phyloP scores from a whole-genome alignment of 2,797 vertebrate genomes.

The Apodemus agrarius region DNA sequence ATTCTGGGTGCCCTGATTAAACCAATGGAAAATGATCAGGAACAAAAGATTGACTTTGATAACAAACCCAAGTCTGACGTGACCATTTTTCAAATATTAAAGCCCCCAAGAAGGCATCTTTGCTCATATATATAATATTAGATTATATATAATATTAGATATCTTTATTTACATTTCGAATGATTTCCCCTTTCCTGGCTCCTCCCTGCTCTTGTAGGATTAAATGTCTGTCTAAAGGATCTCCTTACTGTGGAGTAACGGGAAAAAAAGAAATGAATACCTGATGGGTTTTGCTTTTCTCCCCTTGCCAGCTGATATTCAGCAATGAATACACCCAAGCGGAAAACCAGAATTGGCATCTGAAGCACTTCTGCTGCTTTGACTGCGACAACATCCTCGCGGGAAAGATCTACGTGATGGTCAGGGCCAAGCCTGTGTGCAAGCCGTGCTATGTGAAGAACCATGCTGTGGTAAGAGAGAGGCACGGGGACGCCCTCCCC shows the following conservation, averaged over 20 bases:
- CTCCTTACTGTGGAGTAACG: neutral
- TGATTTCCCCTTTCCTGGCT: too few relatives aligned
- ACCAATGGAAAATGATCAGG: neutral
- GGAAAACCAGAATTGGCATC: slow-evolving; percentile 97
- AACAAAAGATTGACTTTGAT: slow-evolving; percentile 40
- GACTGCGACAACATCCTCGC: slow-evolving; percentile 97
- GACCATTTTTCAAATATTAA: slow-evolving; percentile 33
- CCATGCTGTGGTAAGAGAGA: slow-evolving; percentile 94
- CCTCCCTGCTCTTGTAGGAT: neutral
- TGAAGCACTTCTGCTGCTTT: slow-evolving; percentile 99
- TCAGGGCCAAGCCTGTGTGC: slow-evolving; percentile 95
- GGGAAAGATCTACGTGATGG: slow-evolving; percentile 97
- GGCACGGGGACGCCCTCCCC: neutral
- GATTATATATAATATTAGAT: too few relatives aligned
- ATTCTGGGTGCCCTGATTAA: neutral
- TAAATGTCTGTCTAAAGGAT: neutral
- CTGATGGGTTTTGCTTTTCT: slow-evolving; percentile 44
- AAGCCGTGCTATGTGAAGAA: slow-evolving; percentile 96
- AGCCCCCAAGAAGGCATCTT: neutral
- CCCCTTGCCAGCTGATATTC: slow-evolving; percentile 94
- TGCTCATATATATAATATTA: neutral
- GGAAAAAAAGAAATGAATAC: neutral
- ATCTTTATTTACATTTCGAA: too few relatives aligned
- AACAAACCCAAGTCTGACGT: neutral
- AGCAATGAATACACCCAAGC: slow-evolving; percentile 99